Evolutionary conservation across 1,140 invertebrate genomes (phyloP), one percentile per base, ranked within the genome.

Genomic region (Cardiocondyla obscurior): DNA sequence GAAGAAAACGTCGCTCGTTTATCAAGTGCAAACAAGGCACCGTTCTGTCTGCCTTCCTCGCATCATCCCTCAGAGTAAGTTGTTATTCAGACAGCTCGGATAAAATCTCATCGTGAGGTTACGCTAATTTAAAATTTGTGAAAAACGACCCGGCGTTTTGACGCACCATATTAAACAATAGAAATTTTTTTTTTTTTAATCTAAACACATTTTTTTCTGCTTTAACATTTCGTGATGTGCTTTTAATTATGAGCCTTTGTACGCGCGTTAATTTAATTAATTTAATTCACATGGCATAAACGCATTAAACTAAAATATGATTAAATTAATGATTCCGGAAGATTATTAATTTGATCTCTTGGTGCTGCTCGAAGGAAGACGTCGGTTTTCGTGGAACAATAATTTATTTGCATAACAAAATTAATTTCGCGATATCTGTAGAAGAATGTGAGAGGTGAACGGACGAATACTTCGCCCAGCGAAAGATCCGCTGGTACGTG

Each of bases 21-120:
- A 73, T 74, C 67, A 81, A 81, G 69, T 36, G 62, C 74, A 79
- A 67, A 69, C 62, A 79, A 67, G 62, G 62, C 74, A 79, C 46
- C 74, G 62, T 79, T 79, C 33, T 14, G 46, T 77, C 60, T 39
- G 22, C 42, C 19, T 39, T 25, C 33, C 33, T 69, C 30, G 19
- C 57, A n/a, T 55, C 33, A 42, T 55, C 62, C 46, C 62, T 69
- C 51, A 10, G 33, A 79, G 22, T 53, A 53, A 67, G 60, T 69
- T 51, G 46, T 44, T n/a, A n/a, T 36, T 77, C 42, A 76, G 30
- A 5, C 58, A 46, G n/a, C 4, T 16, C 19, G 33, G 12, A 69
- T 67, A 30, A 67, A 30, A 42, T 39, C 19, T 3, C n/a, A n/a
- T 42, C 12, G 1, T 1, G 14, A 51, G 19, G 19, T 39, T 39